Evolutionary conservation across 1,140 invertebrate genomes (phyloP), one percentile per base, ranked within the genome.

Genomic region (Battus philenor): DNA sequence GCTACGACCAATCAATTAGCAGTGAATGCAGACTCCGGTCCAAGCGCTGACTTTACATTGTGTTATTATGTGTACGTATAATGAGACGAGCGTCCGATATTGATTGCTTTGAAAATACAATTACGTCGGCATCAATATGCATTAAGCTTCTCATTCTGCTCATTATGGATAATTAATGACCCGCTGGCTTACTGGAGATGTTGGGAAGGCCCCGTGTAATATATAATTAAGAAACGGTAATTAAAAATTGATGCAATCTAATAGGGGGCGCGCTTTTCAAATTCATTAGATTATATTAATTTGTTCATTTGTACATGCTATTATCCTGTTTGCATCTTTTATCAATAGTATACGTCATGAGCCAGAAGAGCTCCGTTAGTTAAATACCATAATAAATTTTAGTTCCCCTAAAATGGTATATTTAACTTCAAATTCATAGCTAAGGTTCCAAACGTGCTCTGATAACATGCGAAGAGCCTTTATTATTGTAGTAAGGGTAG

Each of bases 81-180:
- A 41, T 41, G 15, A 33, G 32, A 16, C 12, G n/a, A 17, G 24
- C 38, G 38, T 41, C 24, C 38, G 29, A 41, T 41, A 41, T 41
- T 27, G 38, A 41, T 41, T 41, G 38, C 38, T 41, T 41, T 41
- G 22, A 41, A 41, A 41, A 41, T 41, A 41, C 38, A 41, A 41
- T 41, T 41, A 41, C 29, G 38, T 41, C 24, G 38, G 8, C 38
- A 41, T 41, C 38, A 41, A 41, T 41, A 29, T 41, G 38, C 24
- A 41, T 41, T 41, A 41, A 41, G 38, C 24, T 29, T 15, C 24
- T 41, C 38, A 41, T 41, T 41, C 38, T 41, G 38, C 38, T 41
- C 38, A 41, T 41, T 41, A 41, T 41, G 24, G 38, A 41, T 41
- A 27, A 41, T 41, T 41, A 41, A 41, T 41, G 26, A 41, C 38